Evolutionary conservation across 2,888 invertebrate genomes (phyloP).

Genomic region (Endotricha flammealis): DNA sequence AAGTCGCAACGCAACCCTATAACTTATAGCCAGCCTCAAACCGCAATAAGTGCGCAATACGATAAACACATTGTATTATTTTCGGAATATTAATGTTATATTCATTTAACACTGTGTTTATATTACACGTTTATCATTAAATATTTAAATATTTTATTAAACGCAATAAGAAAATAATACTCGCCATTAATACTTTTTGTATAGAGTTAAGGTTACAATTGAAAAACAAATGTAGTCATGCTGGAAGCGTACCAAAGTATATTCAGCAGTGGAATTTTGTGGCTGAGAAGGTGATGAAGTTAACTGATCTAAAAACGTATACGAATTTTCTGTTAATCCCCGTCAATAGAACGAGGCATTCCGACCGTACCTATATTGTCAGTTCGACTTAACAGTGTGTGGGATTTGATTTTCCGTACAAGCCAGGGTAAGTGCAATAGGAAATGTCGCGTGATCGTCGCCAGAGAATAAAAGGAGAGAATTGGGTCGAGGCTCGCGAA

Average conservation of each 20-base stretch:
- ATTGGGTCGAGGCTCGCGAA: slow-evolving; percentile 59
- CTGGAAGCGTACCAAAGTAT: too few species aligned
- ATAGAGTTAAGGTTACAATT: slow-evolving; percentile 5
- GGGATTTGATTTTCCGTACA: slow-evolving; percentile 46
- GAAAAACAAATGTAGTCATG: slow-evolving; percentile 4
- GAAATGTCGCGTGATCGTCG: slow-evolving; percentile 59
- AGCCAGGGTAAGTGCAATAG: slow-evolving; percentile 48
- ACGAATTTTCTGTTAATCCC: slow-evolving; percentile 31
- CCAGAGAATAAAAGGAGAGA: slow-evolving; percentile 60
- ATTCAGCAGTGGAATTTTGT: slow-evolving; percentile 11
- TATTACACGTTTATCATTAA: too few species aligned
- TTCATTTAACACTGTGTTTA: too few species aligned
- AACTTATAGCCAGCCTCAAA: too few species aligned
- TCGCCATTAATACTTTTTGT: slow-evolving; percentile 8
- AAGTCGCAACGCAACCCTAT: too few species aligned
- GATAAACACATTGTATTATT: too few species aligned
- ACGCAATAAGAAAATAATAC: too few species aligned
- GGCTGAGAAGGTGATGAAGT: slow-evolving; percentile 24
- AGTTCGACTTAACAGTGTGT: slow-evolving; percentile 34
- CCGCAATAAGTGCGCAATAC: too few species aligned
- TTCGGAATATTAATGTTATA: too few species aligned
- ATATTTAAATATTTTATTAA: too few species aligned
- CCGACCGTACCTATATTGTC: slow-evolving; percentile 35
- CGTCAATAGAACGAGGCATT: slow-evolving; percentile 29
- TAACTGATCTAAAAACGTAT: too few species aligned